Evolutionary conservation across 2,113 vertebrate species (phyloP).

Genomic region (Lucifuga dentata): DNA sequence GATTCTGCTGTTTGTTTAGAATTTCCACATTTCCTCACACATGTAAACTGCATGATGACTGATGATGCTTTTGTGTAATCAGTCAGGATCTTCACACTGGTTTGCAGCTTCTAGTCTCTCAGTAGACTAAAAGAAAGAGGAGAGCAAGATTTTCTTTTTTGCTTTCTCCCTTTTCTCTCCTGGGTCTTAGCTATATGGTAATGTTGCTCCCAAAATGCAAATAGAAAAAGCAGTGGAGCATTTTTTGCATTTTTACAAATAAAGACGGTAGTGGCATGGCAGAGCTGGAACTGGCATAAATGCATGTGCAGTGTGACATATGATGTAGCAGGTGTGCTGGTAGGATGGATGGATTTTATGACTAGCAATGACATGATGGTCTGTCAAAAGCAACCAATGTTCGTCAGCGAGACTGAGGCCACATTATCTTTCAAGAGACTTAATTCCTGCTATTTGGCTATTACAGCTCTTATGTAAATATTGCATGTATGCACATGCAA

Average conservation of each 20-base stretch:
- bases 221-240: neutral
- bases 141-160: conserved; percentile 6
- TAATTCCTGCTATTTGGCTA: too few relatives aligned
- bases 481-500: too few relatives aligned
- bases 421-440: conserved; percentile 2
- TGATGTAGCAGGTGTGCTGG: conserved; percentile 26
- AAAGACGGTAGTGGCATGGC: conserved; percentile 17
- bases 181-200: conserved; percentile 7
- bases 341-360: conserved; percentile 37
- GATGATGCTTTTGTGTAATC: conserved; percentile 42
- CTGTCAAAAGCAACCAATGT: conserved; percentile 8
- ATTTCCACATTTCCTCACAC: conserved; percentile 26
- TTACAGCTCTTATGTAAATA: too few relatives aligned
- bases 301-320: conserved; percentile 18
- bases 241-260: neutral
- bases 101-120: conserved; percentile 9
- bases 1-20: conserved; percentile 23
- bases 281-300: conserved; percentile 9
- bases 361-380: conserved; percentile 18
- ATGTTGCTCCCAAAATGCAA: conserved; percentile 19
- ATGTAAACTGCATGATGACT: conserved; percentile 15
- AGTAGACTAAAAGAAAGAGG: neutral
- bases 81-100: conserved; percentile 15
- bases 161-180: conserved; percentile 27
- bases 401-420: conserved; percentile 9